Evolutionary conservation across 1,140 invertebrate genomes (phyloP).

Genomic region (Brachionus manjavacas): DNA sequence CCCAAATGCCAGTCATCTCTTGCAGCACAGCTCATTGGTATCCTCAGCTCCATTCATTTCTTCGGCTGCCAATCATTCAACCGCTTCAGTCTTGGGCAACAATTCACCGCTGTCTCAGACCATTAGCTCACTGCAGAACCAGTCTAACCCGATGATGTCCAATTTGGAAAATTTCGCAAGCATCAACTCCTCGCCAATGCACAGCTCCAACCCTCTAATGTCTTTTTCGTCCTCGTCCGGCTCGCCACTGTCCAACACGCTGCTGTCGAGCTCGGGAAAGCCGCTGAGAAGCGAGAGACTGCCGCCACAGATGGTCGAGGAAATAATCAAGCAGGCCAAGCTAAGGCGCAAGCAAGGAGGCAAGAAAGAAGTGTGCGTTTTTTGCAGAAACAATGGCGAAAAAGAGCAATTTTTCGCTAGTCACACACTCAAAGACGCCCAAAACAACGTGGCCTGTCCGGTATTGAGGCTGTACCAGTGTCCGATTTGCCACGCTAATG

Average conservation of each 20-base stretch:
- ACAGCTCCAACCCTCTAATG: background rate
- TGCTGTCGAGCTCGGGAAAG: constrained; percentile 6
- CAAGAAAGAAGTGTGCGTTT: constrained; percentile 43
- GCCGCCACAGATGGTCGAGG: constrained; percentile 23
- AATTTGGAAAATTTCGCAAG: background rate
- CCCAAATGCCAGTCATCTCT: background rate
- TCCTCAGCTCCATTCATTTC: constrained; percentile 32
- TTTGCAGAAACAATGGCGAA: constrained; percentile 43
- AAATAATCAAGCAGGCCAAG: constrained; percentile 36
- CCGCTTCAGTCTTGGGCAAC: constrained; percentile 1
- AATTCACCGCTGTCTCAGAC: constrained; percentile 16
- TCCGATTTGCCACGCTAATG: constrained; percentile 42
- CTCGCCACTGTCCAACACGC: background rate
- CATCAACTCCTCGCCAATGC: background rate
- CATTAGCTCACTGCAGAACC: background rate
- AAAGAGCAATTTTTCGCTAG: constrained; percentile 33
- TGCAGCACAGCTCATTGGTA: constrained; percentile 28
- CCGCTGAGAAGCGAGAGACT: constrained; percentile 29
- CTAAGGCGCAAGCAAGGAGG: constrained; percentile 8
- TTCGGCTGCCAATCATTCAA: background rate
- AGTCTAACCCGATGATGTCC: background rate
- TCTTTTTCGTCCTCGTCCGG: constrained; percentile 10
- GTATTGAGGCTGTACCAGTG: constrained; percentile 43
- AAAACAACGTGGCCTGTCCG: constrained; percentile 42
- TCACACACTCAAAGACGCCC: constrained; percentile 33